These are phyloP conservation scores for Aquatica leii DNA, from an alignment of 2,888 invertebrate genomes.

Conservation along the genomic window DNA sequence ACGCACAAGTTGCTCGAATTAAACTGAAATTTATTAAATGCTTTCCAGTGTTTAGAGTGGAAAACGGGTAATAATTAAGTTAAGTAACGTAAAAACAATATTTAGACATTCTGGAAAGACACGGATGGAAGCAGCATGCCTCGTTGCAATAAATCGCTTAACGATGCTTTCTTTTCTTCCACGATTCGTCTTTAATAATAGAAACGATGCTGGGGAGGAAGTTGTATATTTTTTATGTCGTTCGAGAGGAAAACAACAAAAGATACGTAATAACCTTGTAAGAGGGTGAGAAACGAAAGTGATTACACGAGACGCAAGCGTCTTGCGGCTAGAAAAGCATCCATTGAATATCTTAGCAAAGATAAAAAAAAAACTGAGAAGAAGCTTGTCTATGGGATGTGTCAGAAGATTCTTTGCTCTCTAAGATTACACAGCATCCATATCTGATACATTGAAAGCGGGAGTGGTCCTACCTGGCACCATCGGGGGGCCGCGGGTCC, in stretches of 20 bases:
- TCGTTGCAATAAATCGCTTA: constrained; percentile 10
- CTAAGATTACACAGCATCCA: constrained; percentile 35
- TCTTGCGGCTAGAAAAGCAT: background rate
- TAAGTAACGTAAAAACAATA: constrained; percentile 7
- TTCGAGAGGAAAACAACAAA: constrained; percentile 7
- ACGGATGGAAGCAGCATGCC: constrained; percentile 9
- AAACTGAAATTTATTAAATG: too few species aligned
- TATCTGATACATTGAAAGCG: constrained; percentile 46
- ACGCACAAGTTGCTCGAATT: background rate
- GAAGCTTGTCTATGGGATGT: background rate
- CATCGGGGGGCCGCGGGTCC: constrained; percentile 86
- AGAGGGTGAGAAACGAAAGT: constrained; percentile 19
- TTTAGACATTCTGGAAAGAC: constrained; percentile 14
- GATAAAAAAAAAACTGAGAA: background rate
- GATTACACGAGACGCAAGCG: constrained; percentile 20
- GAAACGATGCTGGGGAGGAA: background rate
- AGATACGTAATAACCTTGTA: constrained; percentile 14
- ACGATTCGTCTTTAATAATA: background rate
- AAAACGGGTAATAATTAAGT: too few species aligned
- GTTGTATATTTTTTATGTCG: background rate
- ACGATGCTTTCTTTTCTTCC: constrained; percentile 5
- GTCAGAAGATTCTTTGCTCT: constrained; percentile 9
- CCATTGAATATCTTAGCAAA: background rate
- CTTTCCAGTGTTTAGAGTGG: too few species aligned
- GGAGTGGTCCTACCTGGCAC: constrained; percentile 69